Conservation (phyloP, 2,113 vertebrate species). For the Sceloporus undulatus region DNA sequence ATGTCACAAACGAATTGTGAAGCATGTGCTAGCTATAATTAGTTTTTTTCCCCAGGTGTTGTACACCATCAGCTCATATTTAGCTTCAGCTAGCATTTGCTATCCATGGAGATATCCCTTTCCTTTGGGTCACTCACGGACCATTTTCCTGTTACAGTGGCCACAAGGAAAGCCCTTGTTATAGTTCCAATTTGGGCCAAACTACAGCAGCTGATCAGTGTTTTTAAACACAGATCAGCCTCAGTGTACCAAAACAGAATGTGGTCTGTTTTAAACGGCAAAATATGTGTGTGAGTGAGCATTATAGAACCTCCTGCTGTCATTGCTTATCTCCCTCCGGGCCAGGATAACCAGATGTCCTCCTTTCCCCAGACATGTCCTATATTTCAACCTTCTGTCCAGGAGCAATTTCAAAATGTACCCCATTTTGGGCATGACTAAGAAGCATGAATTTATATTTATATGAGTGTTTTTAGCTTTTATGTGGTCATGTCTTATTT, state of each 20-base stretch:
- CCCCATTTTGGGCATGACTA: too few species aligned
- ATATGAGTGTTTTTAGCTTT: too few species aligned
- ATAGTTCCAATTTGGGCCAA: background rate
- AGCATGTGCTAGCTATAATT: background rate
- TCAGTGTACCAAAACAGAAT: too few species aligned
- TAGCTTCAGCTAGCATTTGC: background rate
- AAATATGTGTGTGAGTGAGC: background rate
- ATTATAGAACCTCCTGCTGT: background rate
- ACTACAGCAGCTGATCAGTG: too few species aligned
- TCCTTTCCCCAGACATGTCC: too few species aligned
- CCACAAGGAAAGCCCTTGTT: background rate
- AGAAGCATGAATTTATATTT: too few species aligned
- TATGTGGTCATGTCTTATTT: too few species aligned
- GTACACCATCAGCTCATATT: background rate
- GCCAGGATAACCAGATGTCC: too few species aligned
- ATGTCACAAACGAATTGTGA: background rate
- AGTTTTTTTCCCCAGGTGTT: background rate
- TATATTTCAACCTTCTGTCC: too few species aligned
- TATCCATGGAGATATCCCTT: background rate
- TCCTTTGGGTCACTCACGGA: background rate
- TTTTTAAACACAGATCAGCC: background rate
- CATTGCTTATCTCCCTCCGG: background rate
- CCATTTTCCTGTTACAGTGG: background rate
- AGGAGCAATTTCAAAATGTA: too few species aligned
- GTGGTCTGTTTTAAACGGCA: background rate